These are phyloP conservation scores for Hydrolagus affinis DNA, from an alignment of 2,113 vertebrate genomes.

Conservation along the genomic window DNA sequence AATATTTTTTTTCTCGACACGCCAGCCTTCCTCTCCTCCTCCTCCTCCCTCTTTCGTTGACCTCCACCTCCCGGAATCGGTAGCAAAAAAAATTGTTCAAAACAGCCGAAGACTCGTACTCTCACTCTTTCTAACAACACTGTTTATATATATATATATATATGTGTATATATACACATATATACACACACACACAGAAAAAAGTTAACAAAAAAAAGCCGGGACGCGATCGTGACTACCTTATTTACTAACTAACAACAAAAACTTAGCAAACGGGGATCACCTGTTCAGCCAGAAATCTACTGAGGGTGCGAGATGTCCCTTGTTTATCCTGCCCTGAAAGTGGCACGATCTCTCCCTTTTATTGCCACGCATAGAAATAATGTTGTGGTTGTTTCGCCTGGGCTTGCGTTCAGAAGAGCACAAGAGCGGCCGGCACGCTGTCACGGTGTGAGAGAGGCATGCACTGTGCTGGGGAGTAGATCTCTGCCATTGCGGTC, in stretches of 20 bases:
- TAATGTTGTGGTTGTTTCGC: neutral
- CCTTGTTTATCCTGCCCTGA: conserved; percentile 18
- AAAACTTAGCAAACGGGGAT: conserved; percentile 41
- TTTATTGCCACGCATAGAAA: neutral
- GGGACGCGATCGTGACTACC: neutral
- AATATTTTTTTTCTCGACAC: too few relatives aligned
- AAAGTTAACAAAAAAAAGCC: neutral
- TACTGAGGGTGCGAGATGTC: neutral
- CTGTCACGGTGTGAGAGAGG: neutral
- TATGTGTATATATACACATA: too few relatives aligned
- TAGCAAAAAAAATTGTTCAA: too few relatives aligned
- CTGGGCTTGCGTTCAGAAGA: neutral
- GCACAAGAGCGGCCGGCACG: neutral
- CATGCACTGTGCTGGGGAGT: neutral
- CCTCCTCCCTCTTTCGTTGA: conserved; percentile 39
- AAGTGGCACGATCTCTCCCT: neutral
- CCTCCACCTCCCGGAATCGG: neutral
- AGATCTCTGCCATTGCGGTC: conserved; percentile 4
- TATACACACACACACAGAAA: neutral
- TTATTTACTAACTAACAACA: neutral
- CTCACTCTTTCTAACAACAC: neutral
- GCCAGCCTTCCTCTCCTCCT: conserved; percentile 40
- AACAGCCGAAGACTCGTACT: neutral
- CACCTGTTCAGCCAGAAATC: conserved; percentile 27
- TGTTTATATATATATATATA: too few relatives aligned